Evolutionary conservation across 2,797 vertebrate genomes (phyloP), one percentile per base, ranked within the genome.

Genomic region (Epinephelus coioides): DNA sequence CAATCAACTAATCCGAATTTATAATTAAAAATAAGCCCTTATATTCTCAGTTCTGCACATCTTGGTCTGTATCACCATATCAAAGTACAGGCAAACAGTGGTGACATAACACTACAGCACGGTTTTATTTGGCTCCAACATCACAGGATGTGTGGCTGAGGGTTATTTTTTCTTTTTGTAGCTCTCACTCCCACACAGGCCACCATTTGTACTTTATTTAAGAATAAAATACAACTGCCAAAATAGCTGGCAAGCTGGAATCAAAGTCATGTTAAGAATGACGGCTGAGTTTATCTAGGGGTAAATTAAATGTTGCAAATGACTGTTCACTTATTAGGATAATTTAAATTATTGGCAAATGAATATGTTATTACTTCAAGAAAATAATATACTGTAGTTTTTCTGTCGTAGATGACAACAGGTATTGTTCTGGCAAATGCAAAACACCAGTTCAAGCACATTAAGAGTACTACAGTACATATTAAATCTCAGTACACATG

Each of bases 121-220:
- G 44, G 62, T 68, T 82, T 72, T 71, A 68, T 76, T 83, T 70
- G 60, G 82, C 46, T 60, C 66, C 46, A 70, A 83, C 78, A 83
- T 81, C 84, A 80, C 7, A 74, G 74, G 65, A 69, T 79, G 63
- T 81, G 83, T 55, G 47, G 62, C 6, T 30, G 38, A 68, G 49
- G 63, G 47, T 30, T 53, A 14, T 84, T 66, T 66, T 65, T 66
- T 57, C 2, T 56, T 62, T 62, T 74, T 56, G 10, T 8, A 67
- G 59, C 63, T 56, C 54, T 27, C n/a, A 66, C 76, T 76, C 69
- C 73, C 61, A 83, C 66, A 72, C 50, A 67, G 55, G 63, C n/a
- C 34, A 63, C 49, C 56, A 11, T 55, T 50, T 73, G 74, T 60
- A 64, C 57, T 62, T 67, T 47, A 5, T 34, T n/a, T 4, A 43